Conservation (phyloP, 2,113 vertebrate genomes). For the Poecilia latipinna region DNA sequence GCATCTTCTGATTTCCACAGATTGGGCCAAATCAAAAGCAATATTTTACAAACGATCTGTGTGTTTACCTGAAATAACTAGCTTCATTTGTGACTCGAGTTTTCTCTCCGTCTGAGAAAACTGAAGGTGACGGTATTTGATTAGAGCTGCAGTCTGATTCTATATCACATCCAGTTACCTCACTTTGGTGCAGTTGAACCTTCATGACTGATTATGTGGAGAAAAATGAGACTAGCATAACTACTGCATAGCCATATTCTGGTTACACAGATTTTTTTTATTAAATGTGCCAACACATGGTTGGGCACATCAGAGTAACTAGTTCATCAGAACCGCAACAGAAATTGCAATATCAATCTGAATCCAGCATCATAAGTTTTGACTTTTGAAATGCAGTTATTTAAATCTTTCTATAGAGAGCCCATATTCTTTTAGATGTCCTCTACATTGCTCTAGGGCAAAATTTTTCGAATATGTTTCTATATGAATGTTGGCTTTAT, state of each 20-base stretch:
- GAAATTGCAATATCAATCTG: background rate
- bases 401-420: background rate
- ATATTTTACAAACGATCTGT: background rate
- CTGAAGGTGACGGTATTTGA: too few species aligned
- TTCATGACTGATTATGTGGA: background rate
- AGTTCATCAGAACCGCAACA: background rate
- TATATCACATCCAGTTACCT: background rate
- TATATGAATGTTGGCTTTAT: too few species aligned
- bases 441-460: background rate
- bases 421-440: background rate
- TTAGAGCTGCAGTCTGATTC: too few species aligned
- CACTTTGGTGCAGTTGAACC: background rate
- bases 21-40: background rate
- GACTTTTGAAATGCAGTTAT: background rate
- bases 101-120: background rate
- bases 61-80: background rate
- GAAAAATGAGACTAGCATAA: background rate
- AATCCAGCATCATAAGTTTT: background rate
- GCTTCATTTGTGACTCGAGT: background rate
- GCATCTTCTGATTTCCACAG: too few species aligned
- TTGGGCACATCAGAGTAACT: background rate
- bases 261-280: background rate
- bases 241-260: background rate
- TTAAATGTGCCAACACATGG: background rate
- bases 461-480: background rate